phyloP scores from a whole-genome alignment of 2,888 invertebrate genomes.

The Trimorus sp. region DNA sequence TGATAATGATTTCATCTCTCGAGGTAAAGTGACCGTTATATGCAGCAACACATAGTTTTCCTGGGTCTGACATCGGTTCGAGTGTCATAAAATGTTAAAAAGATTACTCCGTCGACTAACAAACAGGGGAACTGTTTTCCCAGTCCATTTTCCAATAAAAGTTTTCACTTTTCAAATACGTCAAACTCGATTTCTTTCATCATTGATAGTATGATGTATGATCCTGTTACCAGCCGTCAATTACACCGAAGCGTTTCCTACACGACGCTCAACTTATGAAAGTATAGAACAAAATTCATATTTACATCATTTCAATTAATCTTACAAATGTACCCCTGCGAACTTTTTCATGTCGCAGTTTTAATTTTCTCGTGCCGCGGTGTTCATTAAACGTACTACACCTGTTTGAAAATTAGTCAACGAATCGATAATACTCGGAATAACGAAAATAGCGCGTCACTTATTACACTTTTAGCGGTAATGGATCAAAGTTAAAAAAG shows the following conservation, averaged over 20 bases:
- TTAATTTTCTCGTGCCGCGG: conserved; percentile 16
- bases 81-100: conserved; percentile 27
- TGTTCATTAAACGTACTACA: conserved; percentile 25
- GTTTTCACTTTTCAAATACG: conserved; percentile 50
- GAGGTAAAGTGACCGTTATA: conserved; percentile 35
- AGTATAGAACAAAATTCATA: conserved; percentile 18
- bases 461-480: conserved; percentile 26
- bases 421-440: conserved; percentile 4
- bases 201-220: conserved; percentile 40
- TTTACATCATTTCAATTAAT: conserved; percentile 51
- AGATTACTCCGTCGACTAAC: conserved; percentile 26
- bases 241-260: conserved; percentile 22
- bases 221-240: conserved; percentile 28
- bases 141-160: conserved; percentile 51
- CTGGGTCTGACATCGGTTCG: conserved; percentile 31
- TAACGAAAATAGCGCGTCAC: conserved; percentile 21
- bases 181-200: conserved; percentile 48
- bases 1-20: conserved; percentile 52
- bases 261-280: neutral
- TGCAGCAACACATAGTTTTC: conserved; percentile 33
- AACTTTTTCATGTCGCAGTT: conserved; percentile 11
- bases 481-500: too few species aligned
- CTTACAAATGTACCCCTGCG: conserved; percentile 19
- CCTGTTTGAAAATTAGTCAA: conserved; percentile 28
- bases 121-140: conserved; percentile 24